Evolutionary conservation across 1,140 invertebrate genomes (phyloP), one percentile per base, ranked within the genome.

Genomic region (Ceratosolen fusciceps): DNA sequence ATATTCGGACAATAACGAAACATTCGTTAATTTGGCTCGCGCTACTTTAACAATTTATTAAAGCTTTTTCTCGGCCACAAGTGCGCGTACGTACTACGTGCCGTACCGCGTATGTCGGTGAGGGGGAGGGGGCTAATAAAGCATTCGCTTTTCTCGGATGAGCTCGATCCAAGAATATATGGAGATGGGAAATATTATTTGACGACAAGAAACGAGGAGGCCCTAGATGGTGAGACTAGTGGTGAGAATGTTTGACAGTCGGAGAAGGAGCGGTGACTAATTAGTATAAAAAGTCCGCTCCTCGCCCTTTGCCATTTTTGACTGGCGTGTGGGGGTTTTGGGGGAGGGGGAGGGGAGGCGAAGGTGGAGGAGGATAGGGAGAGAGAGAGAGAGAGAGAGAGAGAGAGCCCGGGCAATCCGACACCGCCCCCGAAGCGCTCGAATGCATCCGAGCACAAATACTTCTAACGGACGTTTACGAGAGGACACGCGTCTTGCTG

Each of bases 211-310:
- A 79, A 87, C 58, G 62, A 68, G 68, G 62, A 68, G 68, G 79
- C 86, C 76, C 84, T 83, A 79, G 86, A 85, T 83, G 82, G 84
- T 83, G 84, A 84, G 80, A 86, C 83, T 83, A 83, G 84, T 82
- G 85, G 82, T 83, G 81, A 82, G 79, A 26, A 87, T 89, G 88
- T 89, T 90, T 90, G 89, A 89, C 88, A 90, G 86, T 52, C 80
- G 81, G 80, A 84, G 88, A 86, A 90, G 85, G 78, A 81, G 82
- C 86, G 85, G 85, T 89, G 89, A 90, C 88, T 90, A 90, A 90
- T 90, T 90, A 89, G 86, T 84, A 82, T 88, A 88, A 89, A 90
- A 84, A 90, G 88, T 83, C 85, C 85, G 87, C 83, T 82, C 82
- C 80, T 84, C 76, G 82, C 82, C 74, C 67, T 74, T 80, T 56